Conservation (phyloP, 2,888 invertebrate species). For the Drosophila birchii region DNA sequence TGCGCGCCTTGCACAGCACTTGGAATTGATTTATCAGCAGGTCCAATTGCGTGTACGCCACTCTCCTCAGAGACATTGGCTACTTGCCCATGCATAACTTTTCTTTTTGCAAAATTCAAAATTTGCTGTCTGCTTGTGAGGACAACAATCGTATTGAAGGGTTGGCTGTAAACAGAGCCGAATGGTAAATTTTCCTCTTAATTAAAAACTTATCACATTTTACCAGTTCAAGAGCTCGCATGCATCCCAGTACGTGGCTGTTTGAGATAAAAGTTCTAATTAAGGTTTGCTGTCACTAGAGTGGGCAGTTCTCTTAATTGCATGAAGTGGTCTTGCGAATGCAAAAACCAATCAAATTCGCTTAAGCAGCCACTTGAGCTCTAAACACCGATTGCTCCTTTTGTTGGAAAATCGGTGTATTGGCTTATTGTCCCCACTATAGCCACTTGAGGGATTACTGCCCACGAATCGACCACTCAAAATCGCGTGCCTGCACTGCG, state of each 20-base stretch:
- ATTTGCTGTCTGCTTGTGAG: slow-evolving; percentile 37
- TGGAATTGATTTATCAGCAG: background rate
- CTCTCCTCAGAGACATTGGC: background rate
- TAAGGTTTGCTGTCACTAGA: slow-evolving; percentile 15
- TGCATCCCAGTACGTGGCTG: background rate
- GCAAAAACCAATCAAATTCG: slow-evolving; percentile 1
- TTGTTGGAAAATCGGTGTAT: background rate
- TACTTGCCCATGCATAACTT: slow-evolving; percentile 23
- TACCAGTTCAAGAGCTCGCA: slow-evolving; percentile 44
- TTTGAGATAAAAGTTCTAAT: slow-evolving; percentile 12
- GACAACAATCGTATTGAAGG: slow-evolving; percentile 4
- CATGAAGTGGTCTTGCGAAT: background rate
- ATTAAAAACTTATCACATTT: slow-evolving; percentile 69
- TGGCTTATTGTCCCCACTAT: background rate
- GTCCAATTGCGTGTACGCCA: background rate
- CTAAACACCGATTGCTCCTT: background rate
- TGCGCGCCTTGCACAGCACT: slow-evolving; percentile 1
- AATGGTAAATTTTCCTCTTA: slow-evolving; percentile 42
- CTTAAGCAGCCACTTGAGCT: background rate
- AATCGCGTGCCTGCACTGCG: slow-evolving; percentile 12
- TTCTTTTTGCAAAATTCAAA: slow-evolving; percentile 4
- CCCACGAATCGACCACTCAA: slow-evolving; percentile 17
- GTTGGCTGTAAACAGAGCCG: slow-evolving; percentile 47
- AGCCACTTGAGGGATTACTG: slow-evolving; percentile 1
- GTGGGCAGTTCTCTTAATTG: slow-evolving; percentile 16